Percentiles rank a stretch among this genome's conserved stretches.
phyloP scores from a whole-genome alignment of 1,140 invertebrate genomes.

The Grapholita molesta region DNA sequence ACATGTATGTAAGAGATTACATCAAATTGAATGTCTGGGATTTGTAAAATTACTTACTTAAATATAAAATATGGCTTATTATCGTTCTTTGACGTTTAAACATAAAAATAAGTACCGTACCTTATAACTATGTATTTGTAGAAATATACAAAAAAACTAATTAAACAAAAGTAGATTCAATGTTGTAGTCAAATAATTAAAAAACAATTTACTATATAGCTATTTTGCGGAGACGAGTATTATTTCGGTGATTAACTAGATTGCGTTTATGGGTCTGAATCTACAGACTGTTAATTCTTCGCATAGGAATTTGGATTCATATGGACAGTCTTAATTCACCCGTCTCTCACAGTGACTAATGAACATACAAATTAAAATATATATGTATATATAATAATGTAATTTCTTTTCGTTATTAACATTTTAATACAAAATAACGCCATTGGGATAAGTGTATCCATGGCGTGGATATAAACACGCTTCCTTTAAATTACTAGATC shows the following conservation, averaged over 20 bases:
- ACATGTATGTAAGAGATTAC: slow-evolving; percentile 12
- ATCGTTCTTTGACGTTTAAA: slow-evolving; percentile 16
- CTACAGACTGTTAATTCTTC: no score
- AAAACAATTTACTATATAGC: neutral
- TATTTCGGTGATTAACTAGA: no score
- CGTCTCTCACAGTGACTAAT: neutral
- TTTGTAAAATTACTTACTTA: slow-evolving; percentile 20
- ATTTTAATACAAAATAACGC: neutral
- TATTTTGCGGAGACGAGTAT: neutral
- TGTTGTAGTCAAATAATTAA: neutral
- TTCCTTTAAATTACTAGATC: neutral
- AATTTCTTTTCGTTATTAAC: neutral
- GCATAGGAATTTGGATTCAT: neutral
- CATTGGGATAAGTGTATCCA: neutral
- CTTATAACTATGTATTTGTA: slow-evolving; percentile 19
- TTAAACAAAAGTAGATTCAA: slow-evolving; percentile 14
- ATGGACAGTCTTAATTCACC: neutral
- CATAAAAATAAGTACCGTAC: slow-evolving; percentile 20
- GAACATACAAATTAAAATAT: neutral
- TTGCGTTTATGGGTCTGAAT: no score
- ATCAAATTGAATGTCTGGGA: slow-evolving; percentile 16
- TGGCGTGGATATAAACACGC: neutral
- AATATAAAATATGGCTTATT: slow-evolving; percentile 23
- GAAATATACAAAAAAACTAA: slow-evolving; percentile 22
- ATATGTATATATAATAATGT: neutral